Percentiles rank a stretch among this genome's conserved stretches.
Evolutionary conservation across 2,797 vertebrate species (phyloP).

Genomic region (Simalia tracyae): DNA sequence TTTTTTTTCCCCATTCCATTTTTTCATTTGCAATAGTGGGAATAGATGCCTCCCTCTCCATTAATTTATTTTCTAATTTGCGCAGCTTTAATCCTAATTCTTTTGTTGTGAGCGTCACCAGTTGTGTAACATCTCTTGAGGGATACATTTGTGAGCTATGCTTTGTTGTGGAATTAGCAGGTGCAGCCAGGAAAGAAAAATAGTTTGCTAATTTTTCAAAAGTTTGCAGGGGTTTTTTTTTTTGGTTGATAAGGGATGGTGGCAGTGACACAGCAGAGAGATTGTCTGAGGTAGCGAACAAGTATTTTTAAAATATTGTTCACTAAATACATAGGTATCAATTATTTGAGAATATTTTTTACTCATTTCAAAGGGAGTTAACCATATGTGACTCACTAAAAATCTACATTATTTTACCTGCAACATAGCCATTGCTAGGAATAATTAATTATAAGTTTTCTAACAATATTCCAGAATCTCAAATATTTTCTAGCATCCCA

Average conservation of each 20-base stretch:
- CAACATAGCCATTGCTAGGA: not conserved
- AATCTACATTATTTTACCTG: not conserved
- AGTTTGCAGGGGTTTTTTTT: not conserved
- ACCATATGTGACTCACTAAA: not conserved
- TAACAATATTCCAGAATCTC: not conserved
- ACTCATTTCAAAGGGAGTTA: not conserved
- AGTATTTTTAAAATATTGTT: not conserved
- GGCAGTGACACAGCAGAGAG: not conserved
- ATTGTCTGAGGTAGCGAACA: not conserved
- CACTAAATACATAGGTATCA: not conserved
- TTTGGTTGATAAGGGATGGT: not conserved
- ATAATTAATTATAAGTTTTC: not conserved
- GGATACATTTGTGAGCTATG: conserved; percentile 14
- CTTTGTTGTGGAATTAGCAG: conserved; percentile 23
- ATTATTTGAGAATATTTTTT: not conserved
- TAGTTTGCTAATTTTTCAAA: not conserved
- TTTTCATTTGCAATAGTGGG: not conserved
- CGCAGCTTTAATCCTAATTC: not conserved
- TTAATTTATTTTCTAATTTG: conserved; percentile 36
- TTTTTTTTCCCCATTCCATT: not conserved
- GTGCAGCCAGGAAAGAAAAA: not conserved
- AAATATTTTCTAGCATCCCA: not conserved
- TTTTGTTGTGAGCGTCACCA: conserved; percentile 29
- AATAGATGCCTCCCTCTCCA: not conserved
- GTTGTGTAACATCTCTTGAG: not conserved